These are phyloP conservation scores for Osmoderma eremita DNA, from an alignment of 2,888 invertebrate genomes.

Conservation along the genomic window DNA sequence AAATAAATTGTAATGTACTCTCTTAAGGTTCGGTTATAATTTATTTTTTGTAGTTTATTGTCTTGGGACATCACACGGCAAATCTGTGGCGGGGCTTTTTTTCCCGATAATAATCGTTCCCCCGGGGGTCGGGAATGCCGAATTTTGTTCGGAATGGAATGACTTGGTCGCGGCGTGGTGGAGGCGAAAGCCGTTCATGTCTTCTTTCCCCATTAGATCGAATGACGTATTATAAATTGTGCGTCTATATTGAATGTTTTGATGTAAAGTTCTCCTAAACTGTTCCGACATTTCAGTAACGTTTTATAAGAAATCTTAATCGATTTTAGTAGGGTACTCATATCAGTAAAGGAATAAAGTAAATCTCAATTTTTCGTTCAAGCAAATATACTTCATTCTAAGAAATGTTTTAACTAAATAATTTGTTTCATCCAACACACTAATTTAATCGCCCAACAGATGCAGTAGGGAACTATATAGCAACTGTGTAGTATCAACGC, in stretches of 20 bases:
- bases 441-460: too few relatives aligned
- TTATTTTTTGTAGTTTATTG: slow-evolving; percentile 63
- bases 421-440: too few relatives aligned
- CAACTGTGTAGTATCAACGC: too few relatives aligned
- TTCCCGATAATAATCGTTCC: slow-evolving; percentile 28
- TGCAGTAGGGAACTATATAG: too few relatives aligned
- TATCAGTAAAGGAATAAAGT: too few relatives aligned
- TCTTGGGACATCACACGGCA: slow-evolving; percentile 56
- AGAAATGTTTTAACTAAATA: too few relatives aligned
- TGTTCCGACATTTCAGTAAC: too few relatives aligned
- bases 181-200: neutral
- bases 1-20: slow-evolving; percentile 64
- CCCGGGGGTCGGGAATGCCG: slow-evolving; percentile 5
- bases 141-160: slow-evolving; percentile 18
- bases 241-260: slow-evolving; percentile 7
- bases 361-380: too few relatives aligned
- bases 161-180: neutral
- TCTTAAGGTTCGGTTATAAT: slow-evolving; percentile 63
- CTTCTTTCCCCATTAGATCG: neutral
- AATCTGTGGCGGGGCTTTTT: slow-evolving; percentile 9
- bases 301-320: too few relatives aligned
- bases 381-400: too few relatives aligned
- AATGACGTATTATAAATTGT: slow-evolving; percentile 21
- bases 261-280: too few relatives aligned
- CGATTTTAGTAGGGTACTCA: too few relatives aligned